Evolutionary conservation across 92 coral and sea anemone species (phyloP).

Genomic region (Bergia puertoricense): DNA sequence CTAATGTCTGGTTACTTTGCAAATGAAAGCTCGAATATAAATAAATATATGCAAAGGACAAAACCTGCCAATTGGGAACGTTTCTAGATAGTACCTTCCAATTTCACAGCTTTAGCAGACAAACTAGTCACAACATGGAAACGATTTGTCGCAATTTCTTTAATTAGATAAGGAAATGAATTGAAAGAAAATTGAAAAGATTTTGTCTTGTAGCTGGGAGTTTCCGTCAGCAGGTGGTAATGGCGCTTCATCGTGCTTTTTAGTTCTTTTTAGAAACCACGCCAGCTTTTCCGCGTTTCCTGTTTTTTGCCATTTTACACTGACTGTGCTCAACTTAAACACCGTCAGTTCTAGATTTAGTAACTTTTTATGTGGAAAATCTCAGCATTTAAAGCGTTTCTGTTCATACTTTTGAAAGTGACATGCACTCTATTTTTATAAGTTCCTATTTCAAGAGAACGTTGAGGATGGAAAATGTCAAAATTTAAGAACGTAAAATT

Average conservation of each 20-base stretch:
- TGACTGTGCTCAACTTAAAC: neutral
- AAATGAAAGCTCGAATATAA: conserved; percentile 9
- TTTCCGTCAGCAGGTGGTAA: conserved; percentile 11
- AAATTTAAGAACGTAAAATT: too few species aligned
- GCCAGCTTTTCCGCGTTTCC: neutral
- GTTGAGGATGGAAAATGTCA: too few species aligned
- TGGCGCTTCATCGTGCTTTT: too few species aligned
- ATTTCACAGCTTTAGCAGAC: conserved; percentile 10
- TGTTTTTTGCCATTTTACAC: neutral
- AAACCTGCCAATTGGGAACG: neutral
- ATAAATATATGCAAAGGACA: neutral
- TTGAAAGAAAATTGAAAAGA: neutral
- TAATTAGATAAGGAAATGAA: conserved; percentile 16
- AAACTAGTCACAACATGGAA: neutral
- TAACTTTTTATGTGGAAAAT: too few species aligned
- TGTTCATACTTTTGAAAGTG: neutral
- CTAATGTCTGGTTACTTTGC: conserved; percentile 5
- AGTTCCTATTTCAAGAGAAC: neutral
- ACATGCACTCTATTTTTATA: neutral
- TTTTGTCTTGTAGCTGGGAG: neutral
- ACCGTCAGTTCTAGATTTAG: neutral
- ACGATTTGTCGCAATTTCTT: neutral
- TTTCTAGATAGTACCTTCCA: neutral
- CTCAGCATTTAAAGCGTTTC: too few species aligned
- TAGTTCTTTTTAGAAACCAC: neutral